phyloP scores from a whole-genome alignment of 2,797 vertebrate genomes.

The Nannoperca australis region DNA sequence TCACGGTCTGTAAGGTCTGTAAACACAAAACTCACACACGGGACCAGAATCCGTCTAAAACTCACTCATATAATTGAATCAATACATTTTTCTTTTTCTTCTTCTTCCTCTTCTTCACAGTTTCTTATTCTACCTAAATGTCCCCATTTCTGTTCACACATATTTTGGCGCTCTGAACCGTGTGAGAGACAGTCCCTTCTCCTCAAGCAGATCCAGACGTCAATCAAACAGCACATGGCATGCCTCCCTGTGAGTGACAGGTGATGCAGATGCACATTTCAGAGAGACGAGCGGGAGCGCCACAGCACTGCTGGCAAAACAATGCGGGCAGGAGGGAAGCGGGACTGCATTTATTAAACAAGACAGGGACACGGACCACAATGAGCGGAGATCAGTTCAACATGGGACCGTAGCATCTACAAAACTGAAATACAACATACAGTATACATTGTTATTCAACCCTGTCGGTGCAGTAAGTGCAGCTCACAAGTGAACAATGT shows the following conservation, averaged over 20 bases:
- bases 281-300: conserved; percentile 61
- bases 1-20: conserved; percentile 47
- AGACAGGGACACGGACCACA: conserved; percentile 63
- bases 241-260: conserved; percentile 77
- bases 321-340: conserved; percentile 60
- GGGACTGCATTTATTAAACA: conserved; percentile 67
- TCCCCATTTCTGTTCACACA: conserved; percentile 79
- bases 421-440: conserved; percentile 4
- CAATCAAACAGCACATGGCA: conserved; percentile 76
- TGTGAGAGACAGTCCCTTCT: conserved; percentile 72
- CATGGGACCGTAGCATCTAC: conserved; percentile 18
- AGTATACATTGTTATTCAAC: conserved; percentile 2
- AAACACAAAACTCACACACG: conserved; percentile 49
- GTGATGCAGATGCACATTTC: conserved; percentile 83
- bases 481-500: conserved; percentile 14
- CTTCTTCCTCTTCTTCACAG: conserved; percentile 58
- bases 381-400: conserved; percentile 45
- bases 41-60: conserved; percentile 49
- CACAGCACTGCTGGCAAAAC: conserved; percentile 73
- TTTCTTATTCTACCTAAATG: conserved; percentile 72
- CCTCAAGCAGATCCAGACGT: conserved; percentile 74
- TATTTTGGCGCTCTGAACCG: conserved; percentile 77
- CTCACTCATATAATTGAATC: conserved; percentile 37
- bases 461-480: neutral
- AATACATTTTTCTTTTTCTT: conserved; percentile 20